phyloP scores from a whole-genome alignment of 2,888 invertebrate genomes.

The Hirtodrosophila duncani region DNA sequence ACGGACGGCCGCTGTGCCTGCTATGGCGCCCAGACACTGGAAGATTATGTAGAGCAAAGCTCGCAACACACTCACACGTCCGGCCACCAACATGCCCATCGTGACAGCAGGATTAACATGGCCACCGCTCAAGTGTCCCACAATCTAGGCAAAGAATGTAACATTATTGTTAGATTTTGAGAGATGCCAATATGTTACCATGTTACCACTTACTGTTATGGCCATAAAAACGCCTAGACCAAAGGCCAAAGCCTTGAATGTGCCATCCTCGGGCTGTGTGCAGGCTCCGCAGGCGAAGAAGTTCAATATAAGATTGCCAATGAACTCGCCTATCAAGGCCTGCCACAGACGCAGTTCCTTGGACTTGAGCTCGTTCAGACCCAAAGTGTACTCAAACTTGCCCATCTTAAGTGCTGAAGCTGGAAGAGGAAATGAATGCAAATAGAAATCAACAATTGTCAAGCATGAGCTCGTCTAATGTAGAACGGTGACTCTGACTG shows the following conservation, averaged over 20 bases:
- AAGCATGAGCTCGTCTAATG: conserved; percentile 22
- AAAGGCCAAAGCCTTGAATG: conserved; percentile 89
- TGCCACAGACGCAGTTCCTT: conserved; percentile 85
- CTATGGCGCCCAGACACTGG: conserved; percentile 90
- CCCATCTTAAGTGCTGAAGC: conserved; percentile 76
- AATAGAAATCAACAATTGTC: conserved; percentile 43
- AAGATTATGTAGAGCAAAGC: conserved; percentile 88
- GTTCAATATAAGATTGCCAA: conserved; percentile 90
- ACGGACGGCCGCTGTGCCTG: conserved; percentile 87
- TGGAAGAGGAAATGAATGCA: too few relatives aligned
- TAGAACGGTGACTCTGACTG: conserved; percentile 15
- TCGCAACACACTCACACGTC: conserved; percentile 87
- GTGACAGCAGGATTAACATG: conserved; percentile 97
- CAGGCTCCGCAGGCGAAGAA: conserved; percentile 93
- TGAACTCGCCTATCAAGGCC: conserved; percentile 90
- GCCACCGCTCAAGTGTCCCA: conserved; percentile 93
- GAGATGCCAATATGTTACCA: rapidly evolving
- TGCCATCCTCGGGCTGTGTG: conserved; percentile 79
- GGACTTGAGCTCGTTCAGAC: conserved; percentile 85
- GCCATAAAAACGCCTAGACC: conserved; percentile 91
- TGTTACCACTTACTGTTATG: conserved; percentile 83
- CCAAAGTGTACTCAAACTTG: conserved; percentile 82
- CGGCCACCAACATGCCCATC: conserved; percentile 86
- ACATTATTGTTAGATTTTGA: background rate
- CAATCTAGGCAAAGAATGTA: conserved; percentile 79